A percentile compares a stretch with the other conserved stretches of the same genome.
Evolutionary conservation across 23 tunicate genomes (phyloP).

Genomic region (Trididemnum clinides): DNA sequence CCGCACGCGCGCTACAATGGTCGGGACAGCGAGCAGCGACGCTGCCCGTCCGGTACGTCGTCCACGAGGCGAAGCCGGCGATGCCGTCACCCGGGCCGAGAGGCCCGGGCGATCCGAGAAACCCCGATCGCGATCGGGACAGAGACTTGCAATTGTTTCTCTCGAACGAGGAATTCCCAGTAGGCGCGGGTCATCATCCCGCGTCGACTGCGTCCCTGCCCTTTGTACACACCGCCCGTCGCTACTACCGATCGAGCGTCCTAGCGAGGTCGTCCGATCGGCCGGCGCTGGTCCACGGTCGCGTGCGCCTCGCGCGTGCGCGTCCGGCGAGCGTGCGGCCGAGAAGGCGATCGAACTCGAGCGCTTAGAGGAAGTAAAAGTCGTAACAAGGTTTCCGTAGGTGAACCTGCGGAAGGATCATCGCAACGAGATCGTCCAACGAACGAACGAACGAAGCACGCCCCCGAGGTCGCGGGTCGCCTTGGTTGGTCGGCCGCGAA

Average conservation of each 20-base stretch:
- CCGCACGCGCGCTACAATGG: conserved; percentile 86
- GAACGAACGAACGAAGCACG: no score
- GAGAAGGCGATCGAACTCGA: conserved; percentile 55
- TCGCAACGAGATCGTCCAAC: no score
- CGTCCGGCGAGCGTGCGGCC: no score
- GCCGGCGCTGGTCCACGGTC: not conserved
- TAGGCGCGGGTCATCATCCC: conserved; percentile 68
- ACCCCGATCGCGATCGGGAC: conserved; percentile 66
- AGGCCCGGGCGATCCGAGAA: conserved; percentile 61
- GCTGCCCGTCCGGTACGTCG: no score
- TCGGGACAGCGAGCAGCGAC: not conserved
- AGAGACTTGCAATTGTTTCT: conserved; percentile 71
- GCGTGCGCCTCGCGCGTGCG: not conserved
- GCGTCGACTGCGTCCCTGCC: conserved; percentile 90
- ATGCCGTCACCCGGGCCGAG: conserved; percentile 10
- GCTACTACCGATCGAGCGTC: conserved; percentile 74
- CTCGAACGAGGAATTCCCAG: conserved; percentile 75
- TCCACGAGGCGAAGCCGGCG: not conserved
- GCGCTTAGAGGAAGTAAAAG: conserved; percentile 52
- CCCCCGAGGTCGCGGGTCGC: no score
- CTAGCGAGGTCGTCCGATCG: conserved; percentile 63
- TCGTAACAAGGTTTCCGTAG: conserved; percentile 64
- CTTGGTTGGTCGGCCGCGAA: no score
- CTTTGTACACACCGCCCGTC: conserved; percentile 88
- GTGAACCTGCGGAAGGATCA: conserved; percentile 73